Evolutionary conservation across 2,113 vertebrate genomes (phyloP).

Genomic region (Bettongia penicillata): DNA sequence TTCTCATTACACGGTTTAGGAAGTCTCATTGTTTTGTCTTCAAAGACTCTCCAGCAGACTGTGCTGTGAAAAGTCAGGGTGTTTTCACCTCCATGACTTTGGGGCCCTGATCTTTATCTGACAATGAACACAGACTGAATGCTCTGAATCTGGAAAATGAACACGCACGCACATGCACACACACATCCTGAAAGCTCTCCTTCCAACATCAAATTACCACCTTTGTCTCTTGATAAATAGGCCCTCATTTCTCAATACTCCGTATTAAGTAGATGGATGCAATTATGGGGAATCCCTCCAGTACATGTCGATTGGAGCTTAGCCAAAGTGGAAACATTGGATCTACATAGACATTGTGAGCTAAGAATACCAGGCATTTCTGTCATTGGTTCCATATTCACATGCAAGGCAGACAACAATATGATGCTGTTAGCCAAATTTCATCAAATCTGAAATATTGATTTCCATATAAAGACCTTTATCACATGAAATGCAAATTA

Average conservation of each 20-base stretch:
- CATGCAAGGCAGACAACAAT: background rate
- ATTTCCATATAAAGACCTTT: background rate
- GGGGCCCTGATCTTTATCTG: background rate
- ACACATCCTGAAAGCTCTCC: background rate
- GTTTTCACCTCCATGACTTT: background rate
- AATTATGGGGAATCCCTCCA: background rate
- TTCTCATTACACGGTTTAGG: background rate
- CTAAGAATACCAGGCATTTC: background rate
- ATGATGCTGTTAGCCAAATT: background rate
- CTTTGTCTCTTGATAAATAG: background rate
- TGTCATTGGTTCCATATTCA: background rate
- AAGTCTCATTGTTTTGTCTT: background rate
- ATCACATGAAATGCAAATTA: slow-evolving; percentile 8
- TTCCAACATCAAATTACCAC: background rate
- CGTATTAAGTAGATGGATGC: background rate
- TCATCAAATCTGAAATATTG: background rate
- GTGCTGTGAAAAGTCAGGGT: background rate
- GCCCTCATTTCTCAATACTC: background rate
- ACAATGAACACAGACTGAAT: background rate
- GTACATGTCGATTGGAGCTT: background rate
- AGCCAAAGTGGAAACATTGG: background rate
- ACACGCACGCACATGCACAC: background rate
- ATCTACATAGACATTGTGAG: background rate
- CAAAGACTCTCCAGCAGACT: background rate
- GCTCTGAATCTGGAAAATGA: background rate